A percentile compares a stretch with the other conserved stretches of the same genome.
Evolutionary conservation across 2,888 invertebrate genomes (phyloP).

Genomic region (Andrena camellia): DNA sequence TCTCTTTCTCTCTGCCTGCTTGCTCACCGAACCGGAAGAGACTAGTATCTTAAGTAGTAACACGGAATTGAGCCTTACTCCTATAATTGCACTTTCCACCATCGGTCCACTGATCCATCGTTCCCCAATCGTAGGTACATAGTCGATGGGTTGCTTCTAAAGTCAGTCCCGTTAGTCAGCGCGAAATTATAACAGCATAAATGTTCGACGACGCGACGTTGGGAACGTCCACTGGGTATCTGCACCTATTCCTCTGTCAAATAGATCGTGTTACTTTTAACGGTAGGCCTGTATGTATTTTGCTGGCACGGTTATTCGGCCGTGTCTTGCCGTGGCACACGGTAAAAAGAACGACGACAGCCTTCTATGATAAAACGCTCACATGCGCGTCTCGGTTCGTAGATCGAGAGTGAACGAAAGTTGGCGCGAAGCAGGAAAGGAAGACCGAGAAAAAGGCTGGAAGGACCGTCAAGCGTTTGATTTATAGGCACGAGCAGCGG

Average conservation of each 20-base stretch:
- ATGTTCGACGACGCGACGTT: not conserved
- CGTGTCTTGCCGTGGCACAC: constrained; percentile 25
- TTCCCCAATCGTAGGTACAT: not conserved
- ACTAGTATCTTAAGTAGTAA: constrained; percentile 45
- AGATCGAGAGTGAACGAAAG: constrained; percentile 51
- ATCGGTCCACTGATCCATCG: not conserved
- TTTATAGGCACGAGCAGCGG: constrained; percentile 66
- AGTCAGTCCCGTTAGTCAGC: not conserved
- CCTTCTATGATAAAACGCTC: constrained; percentile 36
- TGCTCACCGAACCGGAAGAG: constrained; percentile 56
- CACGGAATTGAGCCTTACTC: constrained; percentile 22
- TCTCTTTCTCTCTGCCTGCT: constrained; percentile 63
- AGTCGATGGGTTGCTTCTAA: not conserved
- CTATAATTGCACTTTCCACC: constrained; percentile 38
- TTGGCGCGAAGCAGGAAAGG: constrained; percentile 32
- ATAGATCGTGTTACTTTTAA: constrained; percentile 25
- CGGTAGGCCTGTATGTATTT: constrained; percentile 19
- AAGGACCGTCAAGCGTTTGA: constrained; percentile 70
- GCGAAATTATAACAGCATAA: not conserved
- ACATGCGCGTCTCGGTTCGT: constrained; percentile 35
- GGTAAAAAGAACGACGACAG: constrained; percentile 30
- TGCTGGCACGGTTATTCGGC: constrained; percentile 35
- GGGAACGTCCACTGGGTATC: not conserved
- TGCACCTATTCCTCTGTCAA: constrained; percentile 12
- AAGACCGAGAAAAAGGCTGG: constrained; percentile 40